Percentiles rank a stretch among this genome's conserved stretches.
These are phyloP conservation scores for Nomia melanderi DNA, from an alignment of 1,140 invertebrate genomes.

Conservation along the genomic window DNA sequence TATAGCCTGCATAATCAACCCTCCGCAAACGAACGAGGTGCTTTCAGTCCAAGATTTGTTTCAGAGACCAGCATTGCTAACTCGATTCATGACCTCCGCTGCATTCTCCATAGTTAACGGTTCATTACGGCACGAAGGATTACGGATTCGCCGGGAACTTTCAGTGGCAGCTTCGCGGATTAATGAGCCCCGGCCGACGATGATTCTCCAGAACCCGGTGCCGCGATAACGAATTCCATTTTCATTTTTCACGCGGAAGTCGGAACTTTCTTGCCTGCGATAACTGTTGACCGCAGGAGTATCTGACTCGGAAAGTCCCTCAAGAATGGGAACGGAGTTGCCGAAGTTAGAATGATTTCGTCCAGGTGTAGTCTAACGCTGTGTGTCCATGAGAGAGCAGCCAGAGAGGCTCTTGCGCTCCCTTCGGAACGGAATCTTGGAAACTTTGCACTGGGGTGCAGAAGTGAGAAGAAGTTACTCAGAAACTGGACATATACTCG, in stretches of 20 bases:
- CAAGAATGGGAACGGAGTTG: neutral
- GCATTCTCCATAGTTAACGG: slow-evolving; percentile 28
- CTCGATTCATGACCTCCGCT: neutral
- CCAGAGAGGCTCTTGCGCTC: too few relatives aligned
- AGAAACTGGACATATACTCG: too few relatives aligned
- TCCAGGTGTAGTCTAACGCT: too few relatives aligned
- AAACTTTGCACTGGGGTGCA: too few relatives aligned
- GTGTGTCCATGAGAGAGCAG: too few relatives aligned
- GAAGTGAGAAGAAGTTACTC: too few relatives aligned
- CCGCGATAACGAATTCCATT: slow-evolving; percentile 27
- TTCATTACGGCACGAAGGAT: slow-evolving; percentile 36
- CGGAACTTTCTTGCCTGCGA: slow-evolving; percentile 29
- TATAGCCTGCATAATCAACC: neutral
- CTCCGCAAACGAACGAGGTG: neutral
- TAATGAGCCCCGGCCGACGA: slow-evolving; percentile 27
- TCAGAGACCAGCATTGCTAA: neutral
- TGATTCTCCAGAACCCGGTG: neutral
- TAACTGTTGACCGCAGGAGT: neutral
- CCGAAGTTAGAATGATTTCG: too few relatives aligned
- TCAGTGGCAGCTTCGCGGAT: slow-evolving; percentile 12
- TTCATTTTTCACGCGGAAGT: slow-evolving; percentile 21
- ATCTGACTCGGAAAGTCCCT: slow-evolving; percentile 4
- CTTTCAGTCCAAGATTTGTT: neutral
- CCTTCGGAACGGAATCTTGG: too few relatives aligned
- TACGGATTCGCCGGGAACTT: slow-evolving; percentile 30